Percentiles rank a stretch among this genome's conserved stretches.
These are phyloP conservation scores for Agonum fuliginosum DNA, from an alignment of 2,888 invertebrate species.

Conservation along the genomic window DNA sequence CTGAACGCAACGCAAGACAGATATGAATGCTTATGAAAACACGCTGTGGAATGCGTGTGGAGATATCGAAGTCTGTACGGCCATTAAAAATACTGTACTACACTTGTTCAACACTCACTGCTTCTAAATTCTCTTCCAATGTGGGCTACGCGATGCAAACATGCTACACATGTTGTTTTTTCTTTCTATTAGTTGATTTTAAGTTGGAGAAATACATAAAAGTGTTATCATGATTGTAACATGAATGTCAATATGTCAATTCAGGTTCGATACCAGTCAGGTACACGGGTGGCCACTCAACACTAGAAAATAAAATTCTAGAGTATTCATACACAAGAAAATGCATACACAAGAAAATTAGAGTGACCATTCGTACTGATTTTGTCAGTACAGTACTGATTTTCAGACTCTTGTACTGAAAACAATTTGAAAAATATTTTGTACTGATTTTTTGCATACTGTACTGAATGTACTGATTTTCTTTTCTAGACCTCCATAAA, in stretches of 20 bases:
- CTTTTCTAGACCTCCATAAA: too few species aligned
- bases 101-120: conserved; percentile 47
- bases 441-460: too few species aligned
- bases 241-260: not conserved
- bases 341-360: too few species aligned
- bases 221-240: not conserved
- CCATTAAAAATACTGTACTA: conserved; percentile 54
- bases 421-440: too few species aligned
- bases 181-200: conserved; percentile 20
- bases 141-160: conserved; percentile 9
- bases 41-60: conserved; percentile 50
- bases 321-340: too few species aligned
- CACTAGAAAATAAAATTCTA: too few species aligned
- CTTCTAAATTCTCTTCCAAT: conserved; percentile 33
- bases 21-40: conserved; percentile 58
- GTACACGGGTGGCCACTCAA: too few species aligned
- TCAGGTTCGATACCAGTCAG: too few species aligned
- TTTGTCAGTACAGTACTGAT: too few species aligned
- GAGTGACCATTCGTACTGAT: too few species aligned
- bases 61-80: conserved; percentile 50
- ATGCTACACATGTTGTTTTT: conserved; percentile 20
- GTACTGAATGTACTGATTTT: too few species aligned
- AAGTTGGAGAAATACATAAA: not conserved
- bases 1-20: conserved; percentile 38
- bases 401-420: too few species aligned